Evolutionary conservation across 2,113 vertebrate species (phyloP).

Genomic region (Hiodon tergisus): DNA sequence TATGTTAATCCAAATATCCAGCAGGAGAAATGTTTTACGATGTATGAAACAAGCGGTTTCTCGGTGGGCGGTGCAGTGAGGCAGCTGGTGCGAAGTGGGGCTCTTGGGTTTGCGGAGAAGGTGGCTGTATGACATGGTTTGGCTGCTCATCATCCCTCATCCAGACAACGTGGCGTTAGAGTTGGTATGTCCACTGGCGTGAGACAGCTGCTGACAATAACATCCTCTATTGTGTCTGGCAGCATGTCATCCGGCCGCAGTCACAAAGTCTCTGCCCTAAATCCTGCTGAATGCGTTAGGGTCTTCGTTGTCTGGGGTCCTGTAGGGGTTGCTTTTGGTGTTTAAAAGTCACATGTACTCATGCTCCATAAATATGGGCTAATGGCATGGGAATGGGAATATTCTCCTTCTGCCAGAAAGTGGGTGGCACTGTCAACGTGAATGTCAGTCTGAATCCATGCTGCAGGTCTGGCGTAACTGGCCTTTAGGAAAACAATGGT

Average conservation of each 20-base stretch:
- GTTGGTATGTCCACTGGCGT: neutral
- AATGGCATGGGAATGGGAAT: too few species aligned
- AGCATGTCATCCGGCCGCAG: neutral
- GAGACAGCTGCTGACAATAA: neutral
- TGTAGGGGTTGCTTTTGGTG: neutral
- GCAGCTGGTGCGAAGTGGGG: conserved; percentile 46
- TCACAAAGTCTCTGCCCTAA: neutral
- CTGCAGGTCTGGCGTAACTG: too few species aligned
- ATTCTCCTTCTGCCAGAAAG: too few species aligned
- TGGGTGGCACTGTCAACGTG: too few species aligned
- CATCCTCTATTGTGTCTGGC: conserved; percentile 1
- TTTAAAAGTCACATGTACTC: too few species aligned
- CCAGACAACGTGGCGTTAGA: neutral
- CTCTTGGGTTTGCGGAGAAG: conserved; percentile 42
- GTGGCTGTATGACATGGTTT: conserved; percentile 24
- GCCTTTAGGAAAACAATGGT: too few species aligned
- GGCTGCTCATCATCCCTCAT: conserved; percentile 9
- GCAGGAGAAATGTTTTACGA: conserved; percentile 49
- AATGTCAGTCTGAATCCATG: too few species aligned
- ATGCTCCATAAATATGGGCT: too few species aligned
- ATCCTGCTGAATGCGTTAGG: too few species aligned
- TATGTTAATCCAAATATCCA: conserved; percentile 40
- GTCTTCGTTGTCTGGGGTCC: neutral
- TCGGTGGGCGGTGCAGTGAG: conserved; percentile 36
- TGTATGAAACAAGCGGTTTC: conserved; percentile 55